Percentiles rank a stretch among this genome's conserved stretches.
Evolutionary conservation across 1,140 invertebrate genomes (phyloP).

Genomic region (Drosophila navojoa): DNA sequence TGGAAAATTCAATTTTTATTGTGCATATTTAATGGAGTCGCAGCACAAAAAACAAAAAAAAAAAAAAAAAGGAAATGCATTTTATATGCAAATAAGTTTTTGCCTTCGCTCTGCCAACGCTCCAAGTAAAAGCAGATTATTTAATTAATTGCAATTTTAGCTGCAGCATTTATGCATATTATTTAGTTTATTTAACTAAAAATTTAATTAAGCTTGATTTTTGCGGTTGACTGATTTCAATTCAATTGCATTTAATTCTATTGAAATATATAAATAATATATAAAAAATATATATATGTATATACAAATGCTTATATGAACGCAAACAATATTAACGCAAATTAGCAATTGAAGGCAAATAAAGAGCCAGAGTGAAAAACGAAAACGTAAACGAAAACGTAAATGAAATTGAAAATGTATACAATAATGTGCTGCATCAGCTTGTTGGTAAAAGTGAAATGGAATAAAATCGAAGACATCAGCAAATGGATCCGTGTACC

Average conservation of each 20-base stretch:
- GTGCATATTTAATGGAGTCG: slow-evolving; percentile 68
- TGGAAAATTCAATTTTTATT: slow-evolving; percentile 75
- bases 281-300: slow-evolving; percentile 10
- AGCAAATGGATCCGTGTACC: slow-evolving; percentile 61
- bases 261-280: slow-evolving; percentile 13
- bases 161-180: slow-evolving; percentile 43
- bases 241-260: slow-evolving; percentile 41
- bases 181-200: slow-evolving; percentile 64
- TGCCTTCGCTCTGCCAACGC: slow-evolving; percentile 17
- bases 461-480: slow-evolving; percentile 73
- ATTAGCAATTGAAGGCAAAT: slow-evolving; percentile 49
- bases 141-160: slow-evolving; percentile 69
- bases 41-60: slow-evolving; percentile 36
- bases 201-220: slow-evolving; percentile 68
- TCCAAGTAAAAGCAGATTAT: slow-evolving; percentile 58
- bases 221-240: slow-evolving; percentile 53
- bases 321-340: slow-evolving; percentile 43
- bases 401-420: slow-evolving; percentile 28
- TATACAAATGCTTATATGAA: slow-evolving; percentile 18
- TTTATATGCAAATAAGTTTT: slow-evolving; percentile 53
- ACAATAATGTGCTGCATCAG: slow-evolving; percentile 58
- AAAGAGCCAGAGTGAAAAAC: slow-evolving; percentile 29
- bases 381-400: slow-evolving; percentile 16
- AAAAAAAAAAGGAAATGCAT: too few species aligned
- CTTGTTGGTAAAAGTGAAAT: slow-evolving; percentile 44